Evolutionary conservation across 2,797 vertebrate species (phyloP).

Genomic region (Anabacerthia variegaticeps): DNA sequence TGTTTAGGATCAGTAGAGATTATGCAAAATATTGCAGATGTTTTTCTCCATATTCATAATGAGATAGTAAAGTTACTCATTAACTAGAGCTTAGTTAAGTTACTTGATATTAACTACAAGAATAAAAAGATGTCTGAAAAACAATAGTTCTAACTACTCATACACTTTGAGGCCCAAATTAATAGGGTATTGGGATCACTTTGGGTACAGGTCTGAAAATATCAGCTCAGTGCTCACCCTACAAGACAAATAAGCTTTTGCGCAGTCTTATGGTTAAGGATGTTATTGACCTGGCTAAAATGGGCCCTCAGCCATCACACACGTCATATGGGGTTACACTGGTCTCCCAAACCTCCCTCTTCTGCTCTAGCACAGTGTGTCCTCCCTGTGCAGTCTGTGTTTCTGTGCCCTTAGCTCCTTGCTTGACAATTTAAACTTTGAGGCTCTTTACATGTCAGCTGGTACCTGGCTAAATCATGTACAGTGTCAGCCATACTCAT

Average conservation of each 20-base stretch:
- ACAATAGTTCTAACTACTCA: background rate
- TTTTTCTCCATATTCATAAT: background rate
- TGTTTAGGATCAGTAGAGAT: background rate
- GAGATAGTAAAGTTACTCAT: background rate
- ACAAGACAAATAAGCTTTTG: background rate
- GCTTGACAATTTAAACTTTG: background rate
- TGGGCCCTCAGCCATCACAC: fast-evolving
- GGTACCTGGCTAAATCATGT: background rate
- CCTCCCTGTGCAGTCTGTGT: background rate
- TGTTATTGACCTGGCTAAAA: background rate
- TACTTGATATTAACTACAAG: background rate
- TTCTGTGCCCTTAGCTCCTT: background rate
- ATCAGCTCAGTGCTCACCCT: background rate
- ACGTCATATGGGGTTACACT: background rate
- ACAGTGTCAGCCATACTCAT: fast-evolving
- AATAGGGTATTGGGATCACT: background rate
- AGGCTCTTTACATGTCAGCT: background rate
- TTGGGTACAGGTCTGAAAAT: background rate
- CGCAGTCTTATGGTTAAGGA: background rate
- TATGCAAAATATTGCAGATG: background rate
- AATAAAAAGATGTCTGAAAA: background rate
- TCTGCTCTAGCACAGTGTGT: background rate
- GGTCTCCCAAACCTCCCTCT: background rate
- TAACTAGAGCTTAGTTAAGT: background rate
- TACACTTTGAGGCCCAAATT: background rate